Conservation (phyloP, 2,888 invertebrate species). For the Plebejus anna region DNA sequence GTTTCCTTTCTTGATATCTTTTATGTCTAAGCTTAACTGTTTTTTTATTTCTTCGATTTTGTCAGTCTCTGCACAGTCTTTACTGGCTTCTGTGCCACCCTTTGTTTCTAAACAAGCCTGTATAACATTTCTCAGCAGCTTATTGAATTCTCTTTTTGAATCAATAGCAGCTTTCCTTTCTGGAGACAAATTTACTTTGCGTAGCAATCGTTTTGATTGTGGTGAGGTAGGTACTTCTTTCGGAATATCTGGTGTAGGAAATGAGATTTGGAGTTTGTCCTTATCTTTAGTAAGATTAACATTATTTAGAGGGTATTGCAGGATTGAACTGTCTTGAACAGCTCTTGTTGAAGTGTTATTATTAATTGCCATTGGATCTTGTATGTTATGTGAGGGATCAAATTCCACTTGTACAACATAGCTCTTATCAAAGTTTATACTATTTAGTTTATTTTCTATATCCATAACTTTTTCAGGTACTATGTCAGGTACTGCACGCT, state of each 20-base stretch:
- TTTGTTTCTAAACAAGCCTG: slow-evolving; percentile 56
- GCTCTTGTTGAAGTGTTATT: background rate
- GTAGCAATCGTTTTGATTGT: slow-evolving; percentile 33
- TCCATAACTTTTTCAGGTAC: background rate
- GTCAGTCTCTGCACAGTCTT: slow-evolving; percentile 33
- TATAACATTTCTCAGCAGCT: slow-evolving; percentile 63
- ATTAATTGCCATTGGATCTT: background rate
- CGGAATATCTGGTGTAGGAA: slow-evolving; percentile 10
- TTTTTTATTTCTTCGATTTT: slow-evolving; percentile 29
- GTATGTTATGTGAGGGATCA: slow-evolving; percentile 1
- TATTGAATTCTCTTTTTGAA: slow-evolving; percentile 67
- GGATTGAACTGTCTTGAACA: background rate
- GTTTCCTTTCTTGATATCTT: slow-evolving; percentile 4
- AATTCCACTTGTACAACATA: slow-evolving; percentile 32
- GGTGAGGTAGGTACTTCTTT: slow-evolving; percentile 14
- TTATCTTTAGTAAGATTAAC: slow-evolving; percentile 11
- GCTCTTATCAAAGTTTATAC: slow-evolving; percentile 31
- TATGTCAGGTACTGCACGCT: background rate
- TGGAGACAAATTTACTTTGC: slow-evolving; percentile 53
- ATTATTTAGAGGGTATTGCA: background rate
- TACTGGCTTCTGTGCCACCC: slow-evolving; percentile 33
- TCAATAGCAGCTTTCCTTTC: slow-evolving; percentile 62
- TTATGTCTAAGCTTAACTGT: slow-evolving; percentile 25
- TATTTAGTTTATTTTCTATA: background rate
- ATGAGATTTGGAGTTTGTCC: slow-evolving; percentile 10